Percentiles rank a stretch among this genome's conserved stretches.
Conservation (phyloP, 2,888 invertebrate species). For the Mesorhabditis sp. region DNA sequence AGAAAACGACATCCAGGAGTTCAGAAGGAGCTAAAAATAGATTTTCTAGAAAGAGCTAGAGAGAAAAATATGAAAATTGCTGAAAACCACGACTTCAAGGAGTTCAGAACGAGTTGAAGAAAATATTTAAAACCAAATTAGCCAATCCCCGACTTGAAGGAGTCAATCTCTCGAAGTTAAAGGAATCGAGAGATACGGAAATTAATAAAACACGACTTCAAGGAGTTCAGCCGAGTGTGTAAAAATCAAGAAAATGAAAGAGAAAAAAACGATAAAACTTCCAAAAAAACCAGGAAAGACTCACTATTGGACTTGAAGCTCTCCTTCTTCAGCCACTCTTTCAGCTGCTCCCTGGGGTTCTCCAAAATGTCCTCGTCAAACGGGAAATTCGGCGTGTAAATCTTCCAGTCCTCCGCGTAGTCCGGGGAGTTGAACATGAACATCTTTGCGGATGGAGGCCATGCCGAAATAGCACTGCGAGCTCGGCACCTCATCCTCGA, state of each 20-base stretch:
- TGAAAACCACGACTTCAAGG: no score
- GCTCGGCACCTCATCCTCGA: conserved; percentile 33
- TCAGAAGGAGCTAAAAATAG: no score
- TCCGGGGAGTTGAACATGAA: no score
- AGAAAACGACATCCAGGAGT: no score
- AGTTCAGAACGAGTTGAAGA: no score
- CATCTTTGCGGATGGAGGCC: no score
- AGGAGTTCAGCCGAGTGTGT: neutral
- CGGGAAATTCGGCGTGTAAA: conserved; percentile 44
- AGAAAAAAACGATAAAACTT: conserved; percentile 8
- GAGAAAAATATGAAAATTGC: no score
- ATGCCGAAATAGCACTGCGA: conserved; percentile 49
- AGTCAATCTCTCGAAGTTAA: no score
- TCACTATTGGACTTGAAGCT: conserved; percentile 49
- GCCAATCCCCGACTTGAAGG: no score
- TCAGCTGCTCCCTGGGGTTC: conserved; percentile 33
- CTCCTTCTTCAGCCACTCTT: conserved; percentile 46
- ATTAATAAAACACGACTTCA: neutral
- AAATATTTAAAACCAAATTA: no score
- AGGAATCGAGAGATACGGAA: neutral
- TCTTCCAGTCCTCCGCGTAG: conserved; percentile 48
- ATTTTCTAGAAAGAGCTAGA: no score
- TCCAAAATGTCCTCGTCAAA: conserved; percentile 51
- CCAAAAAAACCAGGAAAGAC: conserved; percentile 15
- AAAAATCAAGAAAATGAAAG: conserved; percentile 1